A percentile compares a stretch with the other conserved stretches of the same genome.
Evolutionary conservation across 2,797 vertebrate genomes (phyloP).

Genomic region (Catharus ustulatus): DNA sequence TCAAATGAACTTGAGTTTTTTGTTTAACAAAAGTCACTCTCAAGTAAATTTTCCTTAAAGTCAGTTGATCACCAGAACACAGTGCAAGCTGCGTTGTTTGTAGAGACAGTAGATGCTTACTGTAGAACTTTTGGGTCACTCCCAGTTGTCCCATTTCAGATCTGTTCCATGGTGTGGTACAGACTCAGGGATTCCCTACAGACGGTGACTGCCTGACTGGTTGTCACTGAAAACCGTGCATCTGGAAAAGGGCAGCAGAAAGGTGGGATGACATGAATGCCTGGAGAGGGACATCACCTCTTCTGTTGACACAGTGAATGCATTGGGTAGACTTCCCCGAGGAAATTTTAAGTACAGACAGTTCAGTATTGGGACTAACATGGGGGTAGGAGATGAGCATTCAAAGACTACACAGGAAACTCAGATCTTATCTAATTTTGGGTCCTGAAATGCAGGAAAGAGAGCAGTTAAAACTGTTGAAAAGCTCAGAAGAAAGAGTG

Average conservation of each 20-base stretch:
- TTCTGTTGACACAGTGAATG: rapidly evolving
- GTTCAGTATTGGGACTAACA: neutral
- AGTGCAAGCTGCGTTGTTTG: neutral
- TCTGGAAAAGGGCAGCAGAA: neutral
- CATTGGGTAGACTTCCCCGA: neutral
- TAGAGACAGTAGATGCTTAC: neutral
- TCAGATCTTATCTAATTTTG: neutral
- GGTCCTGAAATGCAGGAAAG: neutral
- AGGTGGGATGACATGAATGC: neutral
- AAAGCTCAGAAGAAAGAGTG: neutral
- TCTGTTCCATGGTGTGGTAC: rapidly evolving
- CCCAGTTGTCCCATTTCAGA: rapidly evolving
- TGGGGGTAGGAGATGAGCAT: neutral
- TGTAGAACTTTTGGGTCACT: neutral
- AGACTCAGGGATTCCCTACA: rapidly evolving
- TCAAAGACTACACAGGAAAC: neutral
- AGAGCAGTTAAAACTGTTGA: neutral
- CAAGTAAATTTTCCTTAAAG: neutral
- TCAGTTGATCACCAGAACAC: neutral
- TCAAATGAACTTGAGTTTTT: neutral
- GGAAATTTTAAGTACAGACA: neutral
- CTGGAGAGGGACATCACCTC: neutral
- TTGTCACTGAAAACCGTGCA: rapidly evolving
- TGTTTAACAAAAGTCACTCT: neutral
- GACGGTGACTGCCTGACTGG: too few species aligned